Evolutionary conservation across 2,888 invertebrate species (phyloP).

Genomic region (Meghimatium bilineatum): DNA sequence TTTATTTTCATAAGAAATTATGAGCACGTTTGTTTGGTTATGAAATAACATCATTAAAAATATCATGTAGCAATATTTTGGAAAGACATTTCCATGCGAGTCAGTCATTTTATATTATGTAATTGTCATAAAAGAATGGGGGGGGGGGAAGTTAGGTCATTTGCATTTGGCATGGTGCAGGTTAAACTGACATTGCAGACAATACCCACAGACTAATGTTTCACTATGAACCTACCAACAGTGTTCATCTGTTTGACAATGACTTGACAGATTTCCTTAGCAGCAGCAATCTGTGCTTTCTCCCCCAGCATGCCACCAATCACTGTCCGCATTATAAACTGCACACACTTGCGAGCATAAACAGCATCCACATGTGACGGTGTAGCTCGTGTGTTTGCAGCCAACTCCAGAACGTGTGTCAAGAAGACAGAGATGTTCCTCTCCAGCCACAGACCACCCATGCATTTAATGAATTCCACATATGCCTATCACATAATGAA

Average conservation of each 20-base stretch:
- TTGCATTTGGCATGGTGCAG: too few relatives aligned
- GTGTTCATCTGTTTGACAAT: conserved; percentile 94
- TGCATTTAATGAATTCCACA: conserved; percentile 93
- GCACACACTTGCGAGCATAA: conserved; percentile 97
- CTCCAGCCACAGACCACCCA: conserved; percentile 97
- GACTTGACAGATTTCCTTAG: conserved; percentile 94
- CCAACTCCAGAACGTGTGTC: conserved; percentile 93
- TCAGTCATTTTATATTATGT: too few relatives aligned
- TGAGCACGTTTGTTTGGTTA: too few relatives aligned
- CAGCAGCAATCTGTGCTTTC: conserved; percentile 93
- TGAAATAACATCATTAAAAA: too few relatives aligned
- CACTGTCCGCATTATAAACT: conserved; percentile 93
- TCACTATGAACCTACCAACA: conserved; percentile 62
- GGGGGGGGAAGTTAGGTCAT: too few relatives aligned
- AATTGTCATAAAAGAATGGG: too few relatives aligned
- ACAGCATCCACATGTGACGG: conserved; percentile 98
- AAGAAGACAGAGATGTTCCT: conserved; percentile 90
- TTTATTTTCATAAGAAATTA: too few relatives aligned
- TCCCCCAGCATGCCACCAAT: conserved; percentile 96
- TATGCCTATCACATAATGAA: conserved; percentile 84
- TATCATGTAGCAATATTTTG: too few relatives aligned
- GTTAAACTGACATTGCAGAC: not conserved
- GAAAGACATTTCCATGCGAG: too few relatives aligned
- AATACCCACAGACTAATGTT: not conserved
- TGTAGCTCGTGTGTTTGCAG: conserved; percentile 94